Base-by-base conservation (phyloP, 2,888 invertebrate species). In the Mesochorus sp. region DNA sequence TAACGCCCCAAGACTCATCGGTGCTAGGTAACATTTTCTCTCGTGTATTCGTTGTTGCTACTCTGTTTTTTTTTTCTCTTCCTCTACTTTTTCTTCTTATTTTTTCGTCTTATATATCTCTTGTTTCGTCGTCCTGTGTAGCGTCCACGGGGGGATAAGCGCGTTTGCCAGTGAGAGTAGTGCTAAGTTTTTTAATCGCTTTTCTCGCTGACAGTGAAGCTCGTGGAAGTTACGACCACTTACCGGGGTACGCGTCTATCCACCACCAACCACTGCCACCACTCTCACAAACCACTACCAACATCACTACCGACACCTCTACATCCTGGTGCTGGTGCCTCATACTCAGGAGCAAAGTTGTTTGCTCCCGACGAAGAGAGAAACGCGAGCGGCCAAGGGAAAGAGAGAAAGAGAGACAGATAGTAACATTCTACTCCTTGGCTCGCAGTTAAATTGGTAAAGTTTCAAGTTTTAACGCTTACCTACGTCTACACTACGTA, bases 381-480 rank as follows among this genome's bases (percentile, higher is more conserved):
- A 31, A 31, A 3, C 31, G 14, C 39, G 4, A n/a, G n/a, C 26
- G 14, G 42, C 59, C 47, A n/a, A 26, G 12, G 51, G 51, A 55
- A 55, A 61, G 61, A 12, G n/a, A 2, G 37, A 37, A 12, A 21
- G 6, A 49, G 21, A 17, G 49, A 49, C 19, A 49, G 19, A 51
- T 57, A 75, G 77, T 80, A 80, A 82, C 79, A 82, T 82, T 80
- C 82, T 79, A 82, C 79, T 80, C 80, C 19, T 78, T 68, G 37
- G 61, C 64, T 79, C 77, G 75, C 82, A 80, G 82, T 82, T 81
- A 82, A 82, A 82, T 82, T 82, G 82, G 82, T 78, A 82, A 82
- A 82, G 82, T 82, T 82, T 80, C 76, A 82, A 82, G 82, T 82
- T 82, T 79, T 80, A 82, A 79, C 80, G 79, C 80, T 80, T 79